Conservation (phyloP, 2,888 invertebrate genomes). For the Conus canariensis region DNA sequence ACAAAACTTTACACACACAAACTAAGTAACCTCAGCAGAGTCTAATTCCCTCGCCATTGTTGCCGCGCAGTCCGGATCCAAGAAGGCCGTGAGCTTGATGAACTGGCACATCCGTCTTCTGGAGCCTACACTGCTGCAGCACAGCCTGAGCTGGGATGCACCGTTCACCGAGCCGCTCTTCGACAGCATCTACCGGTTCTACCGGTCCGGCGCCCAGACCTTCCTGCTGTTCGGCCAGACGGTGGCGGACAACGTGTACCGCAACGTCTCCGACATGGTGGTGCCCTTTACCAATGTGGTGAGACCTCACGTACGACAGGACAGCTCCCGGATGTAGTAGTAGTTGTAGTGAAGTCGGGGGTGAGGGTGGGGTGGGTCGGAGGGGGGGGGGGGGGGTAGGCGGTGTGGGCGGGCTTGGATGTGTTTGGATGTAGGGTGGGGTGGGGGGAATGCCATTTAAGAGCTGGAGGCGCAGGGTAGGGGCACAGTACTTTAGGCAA, state of each 20-base stretch:
- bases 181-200: neutral
- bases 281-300: conserved; percentile 36
- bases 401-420: too few relatives aligned
- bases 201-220: conserved; percentile 25
- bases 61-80: neutral
- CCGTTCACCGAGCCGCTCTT: neutral
- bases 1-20: too few relatives aligned
- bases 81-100: neutral
- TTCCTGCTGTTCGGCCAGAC: conserved; percentile 30
- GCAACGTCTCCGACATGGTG: conserved; percentile 34
- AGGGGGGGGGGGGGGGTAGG: too few relatives aligned
- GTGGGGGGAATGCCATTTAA: too few relatives aligned
- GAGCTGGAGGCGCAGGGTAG: too few relatives aligned
- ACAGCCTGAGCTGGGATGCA: conserved; percentile 31
- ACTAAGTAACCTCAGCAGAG: too few relatives aligned
- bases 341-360: too few relatives aligned
- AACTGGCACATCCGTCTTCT: conserved; percentile 23
- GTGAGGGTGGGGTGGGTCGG: too few relatives aligned
- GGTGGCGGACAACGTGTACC: conserved; percentile 34
- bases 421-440: neutral
- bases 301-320: neutral
- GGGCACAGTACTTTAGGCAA: too few relatives aligned
- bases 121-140: conserved; percentile 25
- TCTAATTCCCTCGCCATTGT: too few relatives aligned
- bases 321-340: neutral